Conservation (phyloP, 2,113 vertebrate species). For the Zootoca vivipara region DNA sequence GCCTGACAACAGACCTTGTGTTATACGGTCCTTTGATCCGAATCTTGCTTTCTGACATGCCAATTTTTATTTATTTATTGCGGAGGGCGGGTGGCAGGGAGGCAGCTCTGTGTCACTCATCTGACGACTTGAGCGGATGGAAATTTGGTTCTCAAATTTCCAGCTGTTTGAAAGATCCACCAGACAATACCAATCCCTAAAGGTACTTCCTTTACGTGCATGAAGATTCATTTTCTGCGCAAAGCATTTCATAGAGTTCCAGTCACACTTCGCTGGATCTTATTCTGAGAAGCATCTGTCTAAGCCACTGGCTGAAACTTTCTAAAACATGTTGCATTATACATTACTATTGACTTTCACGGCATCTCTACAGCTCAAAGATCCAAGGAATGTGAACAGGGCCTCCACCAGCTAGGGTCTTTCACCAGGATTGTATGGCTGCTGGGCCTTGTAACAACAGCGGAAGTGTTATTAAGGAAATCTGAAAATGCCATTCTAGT, state of each 20-base stretch:
- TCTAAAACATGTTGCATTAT: slow-evolving; percentile 53
- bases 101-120: not conserved
- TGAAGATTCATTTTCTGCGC: slow-evolving; percentile 62
- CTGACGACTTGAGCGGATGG: slow-evolving; percentile 33
- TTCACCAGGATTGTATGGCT: not conserved
- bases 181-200: slow-evolving; percentile 39
- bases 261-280: slow-evolving; percentile 64
- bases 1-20: not conserved
- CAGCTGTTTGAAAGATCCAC: slow-evolving; percentile 57
- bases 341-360: slow-evolving; percentile 31
- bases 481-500: not conserved
- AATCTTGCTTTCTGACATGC: not conserved
- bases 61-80: not conserved
- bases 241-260: slow-evolving; percentile 65
- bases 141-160: slow-evolving; percentile 59
- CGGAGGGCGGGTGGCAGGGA: not conserved
- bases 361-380: slow-evolving; percentile 11
- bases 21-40: not conserved
- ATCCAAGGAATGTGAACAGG: not conserved
- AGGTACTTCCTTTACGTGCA: slow-evolving; percentile 60
- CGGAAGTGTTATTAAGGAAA: fast-evolving
- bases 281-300: slow-evolving; percentile 63
- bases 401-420: not conserved
- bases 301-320: slow-evolving; percentile 54
- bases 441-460: not conserved